A percentile compares a stretch with the other conserved stretches of the same genome.
These are phyloP conservation scores for Sminthurinus aureus DNA, from an alignment of 2,888 invertebrate genomes.

Conservation along the genomic window DNA sequence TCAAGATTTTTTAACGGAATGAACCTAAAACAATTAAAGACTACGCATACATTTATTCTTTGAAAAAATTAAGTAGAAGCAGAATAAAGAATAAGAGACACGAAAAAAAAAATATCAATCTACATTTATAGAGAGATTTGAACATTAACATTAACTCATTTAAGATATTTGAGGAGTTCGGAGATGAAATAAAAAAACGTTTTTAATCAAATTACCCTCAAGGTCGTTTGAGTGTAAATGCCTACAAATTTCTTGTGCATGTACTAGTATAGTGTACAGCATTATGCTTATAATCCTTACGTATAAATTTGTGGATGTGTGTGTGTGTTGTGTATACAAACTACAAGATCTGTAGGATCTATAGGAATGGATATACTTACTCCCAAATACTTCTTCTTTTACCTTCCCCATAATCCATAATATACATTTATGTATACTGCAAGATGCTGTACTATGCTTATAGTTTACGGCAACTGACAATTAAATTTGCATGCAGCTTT, in stretches of 20 bases:
- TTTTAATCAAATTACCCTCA: slow-evolving; percentile 37
- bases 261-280: not conserved
- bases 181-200: slow-evolving; percentile 12
- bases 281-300: not conserved
- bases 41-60: not conserved
- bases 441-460: no score
- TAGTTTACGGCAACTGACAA: not conserved
- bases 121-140: no score
- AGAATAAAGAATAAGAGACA: no score
- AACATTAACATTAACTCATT: slow-evolving; percentile 20
- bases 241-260: slow-evolving; percentile 17
- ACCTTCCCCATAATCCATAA: not conserved
- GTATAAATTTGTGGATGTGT: not conserved
- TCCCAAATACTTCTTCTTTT: not conserved
- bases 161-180: slow-evolving; percentile 11
- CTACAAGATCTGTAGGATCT: no score
- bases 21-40: not conserved
- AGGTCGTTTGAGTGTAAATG: slow-evolving; percentile 23
- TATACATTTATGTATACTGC: no score
- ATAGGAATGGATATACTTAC: not conserved
- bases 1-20: not conserved
- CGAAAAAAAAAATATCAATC: no score
- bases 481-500: not conserved
- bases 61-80: no score
- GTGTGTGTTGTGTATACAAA: not conserved